Percentiles rank a stretch among this genome's conserved stretches.
Evolutionary conservation across 2,113 vertebrate genomes (phyloP).

Genomic region (Raja brachyura): DNA sequence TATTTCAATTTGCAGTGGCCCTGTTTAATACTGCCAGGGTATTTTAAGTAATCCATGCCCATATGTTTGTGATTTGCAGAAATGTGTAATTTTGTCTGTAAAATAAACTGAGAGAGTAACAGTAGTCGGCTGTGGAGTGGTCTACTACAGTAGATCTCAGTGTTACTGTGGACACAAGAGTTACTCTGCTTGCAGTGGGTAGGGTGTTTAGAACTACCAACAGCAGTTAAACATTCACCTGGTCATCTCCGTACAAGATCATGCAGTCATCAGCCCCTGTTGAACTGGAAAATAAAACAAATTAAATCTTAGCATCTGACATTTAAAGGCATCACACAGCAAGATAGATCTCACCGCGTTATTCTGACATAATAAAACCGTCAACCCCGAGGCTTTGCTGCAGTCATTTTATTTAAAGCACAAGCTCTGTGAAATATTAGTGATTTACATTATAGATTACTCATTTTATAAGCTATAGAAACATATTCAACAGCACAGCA

Average conservation of each 20-base stretch:
- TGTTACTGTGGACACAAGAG: neutral
- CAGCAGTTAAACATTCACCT: conserved; percentile 50
- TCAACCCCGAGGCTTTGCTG: neutral
- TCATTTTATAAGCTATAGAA: neutral
- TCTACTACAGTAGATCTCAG: neutral
- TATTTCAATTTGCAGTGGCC: neutral
- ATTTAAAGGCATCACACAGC: neutral
- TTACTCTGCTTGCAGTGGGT: neutral
- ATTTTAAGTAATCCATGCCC: neutral
- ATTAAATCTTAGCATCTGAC: conserved; percentile 35
- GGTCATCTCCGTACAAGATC: conserved; percentile 63
- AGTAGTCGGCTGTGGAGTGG: neutral
- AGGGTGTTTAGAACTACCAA: neutral
- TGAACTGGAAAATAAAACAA: conserved; percentile 49
- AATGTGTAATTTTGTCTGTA: neutral
- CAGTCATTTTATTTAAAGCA: neutral
- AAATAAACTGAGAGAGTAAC: neutral
- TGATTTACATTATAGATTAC: neutral
- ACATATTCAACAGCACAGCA: neutral
- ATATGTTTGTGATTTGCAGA: neutral
- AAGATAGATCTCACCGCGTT: neutral
- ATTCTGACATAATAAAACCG: neutral
- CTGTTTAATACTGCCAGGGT: neutral
- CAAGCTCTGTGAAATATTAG: neutral
- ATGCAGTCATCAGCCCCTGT: conserved; percentile 60